phyloP scores from a whole-genome alignment of 1,140 invertebrate genomes.

The Chrysoperla carnea region DNA sequence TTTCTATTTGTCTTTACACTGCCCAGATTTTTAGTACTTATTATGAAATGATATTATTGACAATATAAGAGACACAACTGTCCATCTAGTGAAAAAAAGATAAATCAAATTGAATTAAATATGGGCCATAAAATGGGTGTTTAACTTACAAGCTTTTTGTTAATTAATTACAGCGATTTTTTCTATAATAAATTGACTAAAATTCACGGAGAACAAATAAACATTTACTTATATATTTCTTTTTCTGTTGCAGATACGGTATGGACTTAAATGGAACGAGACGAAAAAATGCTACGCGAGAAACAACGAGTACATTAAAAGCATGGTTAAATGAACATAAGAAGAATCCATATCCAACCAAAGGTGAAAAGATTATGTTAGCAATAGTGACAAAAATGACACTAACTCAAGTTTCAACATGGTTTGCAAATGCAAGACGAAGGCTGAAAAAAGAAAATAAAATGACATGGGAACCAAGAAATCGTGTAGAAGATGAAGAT shows the following conservation, averaged over 20 bases:
- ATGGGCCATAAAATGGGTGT: too few relatives aligned
- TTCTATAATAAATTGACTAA: too few relatives aligned
- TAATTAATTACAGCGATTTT: too few relatives aligned
- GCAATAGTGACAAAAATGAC: constrained; percentile 99
- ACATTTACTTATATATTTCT: constrained; percentile 4
- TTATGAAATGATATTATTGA: too few relatives aligned
- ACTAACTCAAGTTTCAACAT: constrained; percentile 94
- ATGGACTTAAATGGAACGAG: constrained; percentile 80
- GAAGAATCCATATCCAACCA: constrained; percentile 98
- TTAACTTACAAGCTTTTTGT: too few relatives aligned
- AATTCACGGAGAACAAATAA: too few relatives aligned
- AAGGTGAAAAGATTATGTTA: constrained; percentile 97
- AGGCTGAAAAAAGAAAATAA: constrained; percentile 98
- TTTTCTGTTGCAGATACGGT: constrained; percentile 53
- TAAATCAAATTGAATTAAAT: too few relatives aligned
- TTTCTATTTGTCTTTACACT: too few relatives aligned
- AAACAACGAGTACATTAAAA: constrained; percentile 92
- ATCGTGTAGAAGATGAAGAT: constrained; percentile 76
- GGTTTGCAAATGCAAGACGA: constrained; percentile 95
- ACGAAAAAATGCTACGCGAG: constrained; percentile 91
- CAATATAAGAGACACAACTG: too few relatives aligned
- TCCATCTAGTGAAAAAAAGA: too few relatives aligned
- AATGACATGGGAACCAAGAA: constrained; percentile 94
- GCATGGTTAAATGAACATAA: constrained; percentile 97
- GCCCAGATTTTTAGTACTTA: too few relatives aligned